Evolutionary conservation across 2,113 vertebrate genomes (phyloP).

Genomic region (Rhinolophus ferrumequinum): DNA sequence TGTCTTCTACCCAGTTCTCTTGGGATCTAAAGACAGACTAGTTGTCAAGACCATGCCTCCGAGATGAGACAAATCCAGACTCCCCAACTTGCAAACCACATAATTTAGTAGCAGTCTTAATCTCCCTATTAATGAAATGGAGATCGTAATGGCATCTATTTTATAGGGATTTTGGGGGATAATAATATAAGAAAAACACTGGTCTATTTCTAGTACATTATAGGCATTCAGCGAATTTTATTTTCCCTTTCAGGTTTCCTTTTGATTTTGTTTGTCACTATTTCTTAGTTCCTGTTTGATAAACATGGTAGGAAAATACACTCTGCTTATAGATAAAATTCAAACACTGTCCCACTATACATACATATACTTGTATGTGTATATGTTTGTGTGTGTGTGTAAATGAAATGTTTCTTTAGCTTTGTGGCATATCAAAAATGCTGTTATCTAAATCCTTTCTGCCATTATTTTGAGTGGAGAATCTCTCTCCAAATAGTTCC

Average conservation of each 20-base stretch:
- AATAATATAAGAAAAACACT: not conserved
- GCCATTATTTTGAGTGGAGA: not conserved
- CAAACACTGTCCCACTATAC: not conserved
- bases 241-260: not conserved
- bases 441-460: not conserved
- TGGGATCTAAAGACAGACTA: not conserved
- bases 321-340: not conserved
- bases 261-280: not conserved
- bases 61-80: not conserved
- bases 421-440: not conserved
- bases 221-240: not conserved
- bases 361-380: not conserved
- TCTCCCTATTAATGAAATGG: not conserved
- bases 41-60: not conserved
- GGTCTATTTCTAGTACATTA: not conserved
- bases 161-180: not conserved
- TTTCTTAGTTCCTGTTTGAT: not conserved
- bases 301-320: not conserved
- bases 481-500: conserved; percentile 6
- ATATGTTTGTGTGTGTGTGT: not conserved
- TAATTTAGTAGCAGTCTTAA: not conserved
- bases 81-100: not conserved
- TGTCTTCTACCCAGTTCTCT: not conserved
- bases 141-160: not conserved
- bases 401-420: not conserved